Percentiles rank a stretch among this genome's conserved stretches.
Conservation (phyloP, 92 coral and sea anemone genomes). For the Phymanthus crucifer region DNA sequence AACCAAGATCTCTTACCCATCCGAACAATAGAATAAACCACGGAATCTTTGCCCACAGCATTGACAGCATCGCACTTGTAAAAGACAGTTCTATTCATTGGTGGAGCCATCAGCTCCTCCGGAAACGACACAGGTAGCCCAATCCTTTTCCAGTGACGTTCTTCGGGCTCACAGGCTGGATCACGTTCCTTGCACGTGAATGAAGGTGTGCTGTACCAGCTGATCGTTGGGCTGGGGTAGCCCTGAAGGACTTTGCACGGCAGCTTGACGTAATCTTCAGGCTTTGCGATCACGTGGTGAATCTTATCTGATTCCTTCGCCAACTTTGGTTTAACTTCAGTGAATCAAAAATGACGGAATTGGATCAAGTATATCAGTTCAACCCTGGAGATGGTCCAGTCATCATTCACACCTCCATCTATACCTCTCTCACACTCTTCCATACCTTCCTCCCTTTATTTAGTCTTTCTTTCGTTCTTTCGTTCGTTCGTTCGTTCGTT, state of each 20-base stretch:
- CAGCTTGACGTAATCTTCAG: constrained; percentile 30
- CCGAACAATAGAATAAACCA: constrained; percentile 48
- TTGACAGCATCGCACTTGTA: constrained; percentile 68
- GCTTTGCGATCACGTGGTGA: constrained; percentile 21
- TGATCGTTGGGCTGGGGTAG: constrained; percentile 53
- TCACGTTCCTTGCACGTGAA: constrained; percentile 35
- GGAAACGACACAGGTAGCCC: constrained; percentile 9
- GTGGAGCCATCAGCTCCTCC: constrained; percentile 16
- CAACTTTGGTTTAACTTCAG: constrained; percentile 58
- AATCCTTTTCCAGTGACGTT: constrained; percentile 36
- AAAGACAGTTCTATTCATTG: constrained; percentile 37
- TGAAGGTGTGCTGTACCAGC: constrained; percentile 58
- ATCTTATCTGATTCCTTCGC: constrained; percentile 32
- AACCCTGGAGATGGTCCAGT: no score
- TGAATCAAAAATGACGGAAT: neutral
- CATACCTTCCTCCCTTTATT: neutral
- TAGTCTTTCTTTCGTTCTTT: neutral
- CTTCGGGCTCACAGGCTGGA: constrained; percentile 36
- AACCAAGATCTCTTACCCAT: constrained; percentile 47
- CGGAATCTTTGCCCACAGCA: constrained; percentile 47
- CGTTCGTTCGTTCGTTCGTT: neutral
- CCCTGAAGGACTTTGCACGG: constrained; percentile 47
- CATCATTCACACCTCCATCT: no score
- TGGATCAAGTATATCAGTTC: no score
- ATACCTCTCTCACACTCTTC: no score